Conservation (phyloP, 2,797 vertebrate species). For the Epinephelus coioides region DNA sequence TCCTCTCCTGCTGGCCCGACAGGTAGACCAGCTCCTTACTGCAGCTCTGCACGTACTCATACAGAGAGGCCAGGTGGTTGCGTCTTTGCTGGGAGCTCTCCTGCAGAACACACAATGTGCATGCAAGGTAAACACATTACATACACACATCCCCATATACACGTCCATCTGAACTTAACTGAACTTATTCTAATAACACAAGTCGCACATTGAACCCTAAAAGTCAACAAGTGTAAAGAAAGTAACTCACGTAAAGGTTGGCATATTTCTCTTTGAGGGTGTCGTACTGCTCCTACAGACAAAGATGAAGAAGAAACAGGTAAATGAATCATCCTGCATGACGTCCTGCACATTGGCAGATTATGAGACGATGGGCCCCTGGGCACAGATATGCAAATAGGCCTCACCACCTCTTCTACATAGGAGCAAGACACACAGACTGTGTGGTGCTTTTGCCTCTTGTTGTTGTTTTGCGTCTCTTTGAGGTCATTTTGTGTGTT, state of each 20-base stretch:
- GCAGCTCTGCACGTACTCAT: slow-evolving; percentile 94
- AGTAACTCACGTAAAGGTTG: slow-evolving; percentile 88
- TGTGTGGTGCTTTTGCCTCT: no score
- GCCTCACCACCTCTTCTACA: no score
- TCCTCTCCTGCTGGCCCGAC: slow-evolving; percentile 89
- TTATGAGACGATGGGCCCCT: no score
- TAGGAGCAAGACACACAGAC: no score
- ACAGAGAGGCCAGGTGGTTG: slow-evolving; percentile 88
- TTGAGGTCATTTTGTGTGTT: no score
- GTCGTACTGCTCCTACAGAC: slow-evolving; percentile 81
- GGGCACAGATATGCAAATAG: no score
- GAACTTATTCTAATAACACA: not conserved
- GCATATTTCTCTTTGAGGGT: slow-evolving; percentile 87
- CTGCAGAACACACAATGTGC: slow-evolving; percentile 74
- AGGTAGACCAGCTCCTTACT: slow-evolving; percentile 91
- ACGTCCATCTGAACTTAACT: not conserved
- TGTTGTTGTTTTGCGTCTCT: no score
- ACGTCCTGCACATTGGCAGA: not conserved
- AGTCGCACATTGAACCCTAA: not conserved
- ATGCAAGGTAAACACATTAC: not conserved
- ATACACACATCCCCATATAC: not conserved
- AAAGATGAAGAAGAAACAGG: slow-evolving; percentile 16
- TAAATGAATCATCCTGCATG: not conserved
- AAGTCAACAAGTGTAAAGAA: not conserved
- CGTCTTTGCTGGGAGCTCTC: slow-evolving; percentile 86